phyloP scores from a whole-genome alignment of 2,888 invertebrate species.

The Cantharis nigra region DNA sequence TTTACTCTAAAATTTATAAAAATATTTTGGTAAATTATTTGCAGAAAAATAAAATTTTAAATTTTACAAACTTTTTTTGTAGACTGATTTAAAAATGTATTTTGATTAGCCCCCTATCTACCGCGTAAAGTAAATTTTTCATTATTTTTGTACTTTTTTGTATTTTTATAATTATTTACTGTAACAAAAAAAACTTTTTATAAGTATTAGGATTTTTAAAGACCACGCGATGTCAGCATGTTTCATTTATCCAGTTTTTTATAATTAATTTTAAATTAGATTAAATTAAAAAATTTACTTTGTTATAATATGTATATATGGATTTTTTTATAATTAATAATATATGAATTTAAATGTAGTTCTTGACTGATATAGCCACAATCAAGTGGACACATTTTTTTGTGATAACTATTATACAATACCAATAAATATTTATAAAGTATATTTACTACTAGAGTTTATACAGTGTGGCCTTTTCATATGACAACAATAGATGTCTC shows the following conservation, averaged over 20 bases:
- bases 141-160: too few relatives aligned
- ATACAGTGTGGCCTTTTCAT: background rate
- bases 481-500: too few relatives aligned
- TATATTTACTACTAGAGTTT: background rate
- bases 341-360: background rate
- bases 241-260: background rate
- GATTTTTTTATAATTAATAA: background rate
- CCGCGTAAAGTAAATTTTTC: too few relatives aligned
- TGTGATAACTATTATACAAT: background rate
- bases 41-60: too few relatives aligned
- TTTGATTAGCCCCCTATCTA: too few relatives aligned
- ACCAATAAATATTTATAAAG: background rate
- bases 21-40: too few relatives aligned
- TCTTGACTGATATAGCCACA: background rate
- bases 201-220: too few relatives aligned
- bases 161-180: background rate
- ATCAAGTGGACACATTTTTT: background rate
- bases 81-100: too few relatives aligned
- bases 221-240: background rate
- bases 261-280: background rate
- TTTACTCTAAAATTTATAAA: too few relatives aligned
- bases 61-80: too few relatives aligned
- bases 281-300: background rate
- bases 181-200: background rate
- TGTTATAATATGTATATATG: background rate